Evolutionary conservation across 2,797 vertebrate genomes (phyloP), one percentile per base, ranked within the genome.

Genomic region (Tolypeutes matacus): DNA sequence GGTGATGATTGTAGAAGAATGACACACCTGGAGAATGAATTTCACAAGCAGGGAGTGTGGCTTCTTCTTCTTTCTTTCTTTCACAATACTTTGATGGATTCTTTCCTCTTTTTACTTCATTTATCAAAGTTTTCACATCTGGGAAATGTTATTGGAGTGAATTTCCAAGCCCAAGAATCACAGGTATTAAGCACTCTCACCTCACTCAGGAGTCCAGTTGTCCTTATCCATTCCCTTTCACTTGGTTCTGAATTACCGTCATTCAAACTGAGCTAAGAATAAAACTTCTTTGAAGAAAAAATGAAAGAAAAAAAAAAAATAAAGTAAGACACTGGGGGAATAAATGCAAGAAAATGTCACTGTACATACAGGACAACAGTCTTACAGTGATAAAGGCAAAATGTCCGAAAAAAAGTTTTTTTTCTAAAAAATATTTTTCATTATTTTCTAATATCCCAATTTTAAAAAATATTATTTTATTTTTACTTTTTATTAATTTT

Each of bases 1-100:
- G 31, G 39, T 0, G 0, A 20, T 4, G 39, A 6, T 7, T 23
- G 46, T 4, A 3, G 56, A 25, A 5, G 9, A 39, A 7, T 4
- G 5, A 7, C 10, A 1, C 39, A 62, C 21, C 6, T 0, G 1
- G 21, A 39, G 18, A 1, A 9, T 0, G 0, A 10, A 49, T 21
- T 29, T 46, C 17, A 49, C 14, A 11, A 7, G 53, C 4, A 6
- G 36, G 25, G 15, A 31, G 0, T 0, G 6, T 0, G 29, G 3
- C 5, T 56, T 27, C 53, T 31, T 29, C 60, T 36, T 20, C n/a
- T 31, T 7, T 25, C 46, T 29, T 25, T 23, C 42, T 34, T 6
- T n/a, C 3, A 0, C 2, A 27, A 14, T 1, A 13, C 29, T 46
- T 67, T 72, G 34, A 0, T 23, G 17, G 67, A 9, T 5, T 11